These are phyloP conservation scores for Chaetorhynchus papuensis DNA, from an alignment of 2,113 vertebrate species.

Conservation along the genomic window DNA sequence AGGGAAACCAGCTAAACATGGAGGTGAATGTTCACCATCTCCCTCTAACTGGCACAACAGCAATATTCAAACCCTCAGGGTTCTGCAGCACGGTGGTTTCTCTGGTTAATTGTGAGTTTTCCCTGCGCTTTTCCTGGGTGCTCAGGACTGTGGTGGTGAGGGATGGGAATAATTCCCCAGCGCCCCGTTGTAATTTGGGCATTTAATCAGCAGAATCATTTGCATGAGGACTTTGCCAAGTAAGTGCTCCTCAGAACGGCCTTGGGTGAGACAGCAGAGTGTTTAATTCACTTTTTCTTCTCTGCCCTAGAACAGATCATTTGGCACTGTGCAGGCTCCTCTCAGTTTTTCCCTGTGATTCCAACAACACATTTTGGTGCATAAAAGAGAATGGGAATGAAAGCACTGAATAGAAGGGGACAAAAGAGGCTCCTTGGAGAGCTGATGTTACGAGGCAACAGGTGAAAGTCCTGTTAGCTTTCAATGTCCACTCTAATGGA, in stretches of 20 bases:
- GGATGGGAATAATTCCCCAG: background rate
- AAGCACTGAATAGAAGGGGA: background rate
- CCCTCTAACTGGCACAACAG: background rate
- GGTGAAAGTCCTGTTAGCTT: constrained; percentile 12
- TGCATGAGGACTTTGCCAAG: background rate
- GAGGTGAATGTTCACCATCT: background rate
- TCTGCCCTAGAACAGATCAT: background rate
- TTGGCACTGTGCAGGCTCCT: background rate
- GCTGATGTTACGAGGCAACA: background rate
- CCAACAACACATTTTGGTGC: background rate
- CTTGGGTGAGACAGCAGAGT: background rate
- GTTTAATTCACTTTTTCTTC: background rate
- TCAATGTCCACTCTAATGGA: background rate
- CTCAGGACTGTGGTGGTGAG: background rate
- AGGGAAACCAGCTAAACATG: background rate
- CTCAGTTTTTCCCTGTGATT: background rate
- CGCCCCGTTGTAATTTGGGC: background rate
- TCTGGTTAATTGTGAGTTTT: background rate
- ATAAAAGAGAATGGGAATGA: background rate
- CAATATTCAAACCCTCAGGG: background rate
- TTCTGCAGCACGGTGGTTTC: background rate
- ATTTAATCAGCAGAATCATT: background rate
- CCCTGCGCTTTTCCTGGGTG: background rate
- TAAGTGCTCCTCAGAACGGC: background rate
- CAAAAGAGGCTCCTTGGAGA: constrained; percentile 13